Conservation (phyloP, 64 coral and sea anemone species). For the Exaiptasia diaphana region DNA sequence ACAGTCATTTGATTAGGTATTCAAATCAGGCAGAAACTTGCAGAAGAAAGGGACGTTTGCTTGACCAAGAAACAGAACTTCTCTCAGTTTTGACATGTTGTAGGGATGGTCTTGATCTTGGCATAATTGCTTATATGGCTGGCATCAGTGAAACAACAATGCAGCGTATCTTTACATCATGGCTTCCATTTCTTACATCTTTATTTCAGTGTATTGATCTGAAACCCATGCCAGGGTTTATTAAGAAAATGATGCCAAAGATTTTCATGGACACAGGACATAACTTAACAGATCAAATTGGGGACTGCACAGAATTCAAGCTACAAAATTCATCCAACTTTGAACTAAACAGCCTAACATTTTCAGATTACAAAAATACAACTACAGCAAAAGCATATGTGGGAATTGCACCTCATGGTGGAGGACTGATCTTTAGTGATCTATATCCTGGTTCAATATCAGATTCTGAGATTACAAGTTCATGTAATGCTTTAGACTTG, state of each 20-base stretch:
- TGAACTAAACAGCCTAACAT: constrained; percentile 27
- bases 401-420: background rate
- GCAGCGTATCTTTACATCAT: constrained; percentile 32
- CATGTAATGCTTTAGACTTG: background rate
- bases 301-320: constrained; percentile 52
- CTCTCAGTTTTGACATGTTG: constrained; percentile 40
- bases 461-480: constrained; percentile 23
- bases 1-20: constrained; percentile 27
- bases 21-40: constrained; percentile 27
- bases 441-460: constrained; percentile 43
- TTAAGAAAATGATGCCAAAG: constrained; percentile 2
- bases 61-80: constrained; percentile 10
- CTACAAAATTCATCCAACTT: constrained; percentile 29
- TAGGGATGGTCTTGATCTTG: constrained; percentile 24
- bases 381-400: constrained; percentile 41
- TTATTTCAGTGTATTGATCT: constrained; percentile 25
- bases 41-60: background rate
- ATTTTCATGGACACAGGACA: background rate
- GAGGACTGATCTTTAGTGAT: constrained; percentile 53
- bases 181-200: background rate
- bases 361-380: constrained; percentile 61
- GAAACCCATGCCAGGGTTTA: constrained; percentile 4
- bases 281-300: constrained; percentile 13
- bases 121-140: constrained; percentile 21
- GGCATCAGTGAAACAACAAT: constrained; percentile 1